Evolutionary conservation across 2,797 vertebrate species (phyloP), one percentile per base, ranked within the genome.

Genomic region (Myioborus miniatus): DNA sequence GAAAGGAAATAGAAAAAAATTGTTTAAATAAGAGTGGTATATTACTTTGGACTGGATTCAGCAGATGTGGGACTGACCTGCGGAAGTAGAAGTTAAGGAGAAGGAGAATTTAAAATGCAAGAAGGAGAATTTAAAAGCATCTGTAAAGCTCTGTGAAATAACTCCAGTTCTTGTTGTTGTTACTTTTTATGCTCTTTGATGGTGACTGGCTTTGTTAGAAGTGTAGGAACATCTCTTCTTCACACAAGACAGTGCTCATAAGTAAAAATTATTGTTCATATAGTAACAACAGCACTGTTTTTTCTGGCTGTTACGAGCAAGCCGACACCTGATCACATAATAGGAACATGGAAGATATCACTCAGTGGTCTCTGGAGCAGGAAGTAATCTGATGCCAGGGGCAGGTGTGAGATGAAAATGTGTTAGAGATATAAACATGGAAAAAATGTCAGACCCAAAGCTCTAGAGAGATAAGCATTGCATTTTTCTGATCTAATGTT

Each of bases 321-420:
- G 47, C 27, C 76, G 80, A 87, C 74, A 87, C 41, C 46, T 90
- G 55, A 89, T 87, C 70, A 76, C 63, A 52, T 55, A 89, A 79
- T 76, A 87, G 88, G 77, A 90, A 81, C 52, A 52, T 27, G 27
- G n/a, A 87, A 78, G 34, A 43, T 82, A 82, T 84, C 70, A 76
- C 30, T 92, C 81, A 92, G 29, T 50, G n/a, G 55, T 83, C 83
- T 94, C 50, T 59, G 76, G 83, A 76, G 52, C 59, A 59, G 44
- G 71, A 94, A 76, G 50, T 64, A 94, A 87, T 65, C 74, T 89
- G 46, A 86, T 84, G 52, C 70, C 23, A 50, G 32, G 18, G 59
- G 23, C 70, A 94, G 74, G 83, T 59, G 52, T 65, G 68, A 90
- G 78, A 76, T 11, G 68, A 96, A 90, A 94, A 64, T 55, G 64